Conservation (phyloP, 2,113 vertebrate genomes). For the Triplophysa siluroides region DNA sequence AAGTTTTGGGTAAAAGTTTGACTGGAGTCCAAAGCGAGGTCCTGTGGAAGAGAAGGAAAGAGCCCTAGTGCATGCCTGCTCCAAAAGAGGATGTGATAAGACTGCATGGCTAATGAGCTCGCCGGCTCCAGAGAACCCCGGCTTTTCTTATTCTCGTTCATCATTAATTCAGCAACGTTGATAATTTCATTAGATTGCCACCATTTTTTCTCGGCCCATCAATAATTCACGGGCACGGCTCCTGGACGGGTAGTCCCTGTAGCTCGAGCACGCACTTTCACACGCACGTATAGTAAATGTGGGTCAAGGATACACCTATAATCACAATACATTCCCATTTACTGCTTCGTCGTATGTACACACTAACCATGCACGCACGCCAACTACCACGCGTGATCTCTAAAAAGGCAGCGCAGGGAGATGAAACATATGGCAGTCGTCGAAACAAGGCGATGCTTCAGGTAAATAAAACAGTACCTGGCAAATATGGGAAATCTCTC, state of each 20-base stretch:
- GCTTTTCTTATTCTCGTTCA: conserved; percentile 94
- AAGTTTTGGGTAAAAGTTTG: conserved; percentile 72
- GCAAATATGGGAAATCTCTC: conserved; percentile 67
- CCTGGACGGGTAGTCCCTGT: conserved; percentile 83
- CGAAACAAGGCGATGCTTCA: conserved; percentile 70
- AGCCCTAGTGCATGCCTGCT: conserved; percentile 80
- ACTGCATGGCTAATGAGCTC: conserved; percentile 93
- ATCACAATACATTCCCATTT: conserved; percentile 35
- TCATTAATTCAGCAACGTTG: conserved; percentile 99
- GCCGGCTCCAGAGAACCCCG: conserved; percentile 82
- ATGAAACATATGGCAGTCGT: conserved; percentile 81
- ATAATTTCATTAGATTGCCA: conserved; percentile 96
- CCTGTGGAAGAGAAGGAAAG: conserved; percentile 72
- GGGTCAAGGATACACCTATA: conserved; percentile 15
- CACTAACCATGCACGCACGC: conserved; percentile 25
- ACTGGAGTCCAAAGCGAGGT: conserved; percentile 85
- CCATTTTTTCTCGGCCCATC: conserved; percentile 74
- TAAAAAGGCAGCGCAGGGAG: conserved; percentile 70
- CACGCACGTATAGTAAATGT: conserved; percentile 25
- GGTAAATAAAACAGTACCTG: conserved; percentile 85
- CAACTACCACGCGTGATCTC: conserved; percentile 56
- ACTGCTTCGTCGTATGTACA: not conserved
- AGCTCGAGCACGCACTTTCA: conserved; percentile 69
- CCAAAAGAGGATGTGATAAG: conserved; percentile 85
- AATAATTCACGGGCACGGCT: conserved; percentile 89